Conservation (phyloP, 92 coral and sea anemone genomes). For the Zoanthus sansibaricus region DNA sequence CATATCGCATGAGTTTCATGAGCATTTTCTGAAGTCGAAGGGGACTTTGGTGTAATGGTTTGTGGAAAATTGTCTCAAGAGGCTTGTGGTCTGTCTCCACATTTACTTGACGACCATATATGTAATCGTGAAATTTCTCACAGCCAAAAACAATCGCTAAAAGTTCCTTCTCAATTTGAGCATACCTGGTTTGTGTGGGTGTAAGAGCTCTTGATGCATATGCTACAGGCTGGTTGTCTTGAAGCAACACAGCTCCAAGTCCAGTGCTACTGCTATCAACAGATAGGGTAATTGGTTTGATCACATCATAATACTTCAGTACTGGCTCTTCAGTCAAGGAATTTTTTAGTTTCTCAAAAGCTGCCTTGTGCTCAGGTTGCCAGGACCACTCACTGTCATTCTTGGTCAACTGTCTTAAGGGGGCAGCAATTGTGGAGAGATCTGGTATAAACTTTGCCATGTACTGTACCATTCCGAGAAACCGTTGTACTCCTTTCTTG, state of each 20-base stretch:
- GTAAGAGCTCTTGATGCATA: constrained; percentile 34
- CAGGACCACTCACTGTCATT: constrained; percentile 34
- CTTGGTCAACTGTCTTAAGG: constrained; percentile 34
- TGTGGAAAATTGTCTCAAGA: constrained; percentile 49
- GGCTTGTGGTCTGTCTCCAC: constrained; percentile 59
- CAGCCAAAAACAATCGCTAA: constrained; percentile 34
- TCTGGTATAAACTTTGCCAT: constrained; percentile 45
- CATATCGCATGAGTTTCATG: constrained; percentile 46
- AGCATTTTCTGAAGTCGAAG: constrained; percentile 52
- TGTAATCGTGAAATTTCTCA: constrained; percentile 28
- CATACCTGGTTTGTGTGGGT: constrained; percentile 40
- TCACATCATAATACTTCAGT: constrained; percentile 46
- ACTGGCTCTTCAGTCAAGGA: constrained; percentile 32
- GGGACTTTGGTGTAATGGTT: constrained; percentile 49
- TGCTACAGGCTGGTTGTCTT: constrained; percentile 44
- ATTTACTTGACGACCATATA: constrained; percentile 35
- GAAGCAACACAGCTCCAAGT: constrained; percentile 48
- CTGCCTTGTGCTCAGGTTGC: constrained; percentile 31
- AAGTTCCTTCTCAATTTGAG: constrained; percentile 47
- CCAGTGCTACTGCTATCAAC: constrained; percentile 46
- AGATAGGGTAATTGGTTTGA: constrained; percentile 36
- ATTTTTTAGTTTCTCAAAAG: constrained; percentile 27
- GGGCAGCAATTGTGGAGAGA: constrained; percentile 32
- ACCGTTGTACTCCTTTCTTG: constrained; percentile 36
- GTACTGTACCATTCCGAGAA: constrained; percentile 41